A percentile compares a stretch with the other conserved stretches of the same genome.
These are phyloP conservation scores for Coilia nasus DNA, from an alignment of 2,797 vertebrate genomes.

Conservation along the genomic window DNA sequence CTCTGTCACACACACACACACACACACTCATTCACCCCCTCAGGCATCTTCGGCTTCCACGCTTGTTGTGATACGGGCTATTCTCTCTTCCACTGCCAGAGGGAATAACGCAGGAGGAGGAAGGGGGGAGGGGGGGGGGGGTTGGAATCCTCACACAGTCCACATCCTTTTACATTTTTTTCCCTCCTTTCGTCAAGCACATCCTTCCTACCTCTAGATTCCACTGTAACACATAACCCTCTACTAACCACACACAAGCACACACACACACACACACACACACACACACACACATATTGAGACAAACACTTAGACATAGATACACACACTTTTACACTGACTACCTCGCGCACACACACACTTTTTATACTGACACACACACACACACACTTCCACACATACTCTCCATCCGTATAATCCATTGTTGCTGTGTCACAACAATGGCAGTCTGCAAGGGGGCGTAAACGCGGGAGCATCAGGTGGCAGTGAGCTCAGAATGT, in stretches of 20 bases:
- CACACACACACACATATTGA: neutral
- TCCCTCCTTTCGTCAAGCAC: neutral
- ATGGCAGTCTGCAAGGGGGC: constrained; percentile 27
- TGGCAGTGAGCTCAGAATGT: constrained; percentile 39
- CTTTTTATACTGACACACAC: constrained; percentile 7
- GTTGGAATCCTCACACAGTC: neutral
- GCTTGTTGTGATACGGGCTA: neutral
- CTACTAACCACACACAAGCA: neutral
- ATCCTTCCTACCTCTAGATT: constrained; percentile 8
- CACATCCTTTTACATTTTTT: neutral
- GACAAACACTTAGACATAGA: constrained; percentile 9
- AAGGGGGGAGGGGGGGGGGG: neutral
- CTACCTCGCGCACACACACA: neutral
- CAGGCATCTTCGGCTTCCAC: neutral
- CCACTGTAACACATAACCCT: neutral
- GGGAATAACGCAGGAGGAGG: neutral
- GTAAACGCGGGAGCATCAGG: constrained; percentile 38
- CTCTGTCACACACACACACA: no score
- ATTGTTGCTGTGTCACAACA: constrained; percentile 37
- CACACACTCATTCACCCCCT: neutral
- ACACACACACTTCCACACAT: neutral
- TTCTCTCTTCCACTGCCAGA: neutral
- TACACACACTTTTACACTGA: neutral
- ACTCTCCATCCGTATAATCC: constrained; percentile 14
- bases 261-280: neutral